Percentiles rank a stretch among this genome's conserved stretches.
These are phyloP conservation scores for Rhynchotus rufescens DNA, from an alignment of 2,797 vertebrate genomes.

Conservation along the genomic window DNA sequence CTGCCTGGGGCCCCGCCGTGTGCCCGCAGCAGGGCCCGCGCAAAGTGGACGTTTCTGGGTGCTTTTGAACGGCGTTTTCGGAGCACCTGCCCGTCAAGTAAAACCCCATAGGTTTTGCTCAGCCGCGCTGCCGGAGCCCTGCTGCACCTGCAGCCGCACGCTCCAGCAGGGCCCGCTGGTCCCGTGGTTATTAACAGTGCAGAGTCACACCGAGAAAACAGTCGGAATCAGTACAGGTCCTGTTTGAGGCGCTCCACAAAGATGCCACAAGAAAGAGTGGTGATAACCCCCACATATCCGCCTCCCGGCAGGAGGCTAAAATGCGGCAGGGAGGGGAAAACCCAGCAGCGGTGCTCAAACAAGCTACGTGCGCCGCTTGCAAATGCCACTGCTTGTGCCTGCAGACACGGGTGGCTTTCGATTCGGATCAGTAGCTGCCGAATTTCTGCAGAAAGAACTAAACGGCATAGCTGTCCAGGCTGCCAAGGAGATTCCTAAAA, in stretches of 20 bases:
- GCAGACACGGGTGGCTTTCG: fast-evolving
- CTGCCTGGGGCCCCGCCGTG: too few relatives aligned
- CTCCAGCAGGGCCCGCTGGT: neutral
- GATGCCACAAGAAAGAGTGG: neutral
- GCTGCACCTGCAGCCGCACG: neutral
- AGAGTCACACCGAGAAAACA: neutral
- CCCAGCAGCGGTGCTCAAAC: fast-evolving
- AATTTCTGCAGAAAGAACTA: neutral
- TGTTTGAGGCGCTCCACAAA: fast-evolving
- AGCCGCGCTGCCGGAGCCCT: neutral
- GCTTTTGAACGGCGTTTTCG: neutral
- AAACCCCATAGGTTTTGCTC: neutral
- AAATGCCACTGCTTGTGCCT: fast-evolving
- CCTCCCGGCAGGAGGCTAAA: neutral
- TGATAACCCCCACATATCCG: neutral
- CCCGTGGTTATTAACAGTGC: fast-evolving
- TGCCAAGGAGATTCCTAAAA: neutral
- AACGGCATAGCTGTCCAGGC: neutral
- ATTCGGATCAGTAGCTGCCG: neutral
- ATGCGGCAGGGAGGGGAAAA: neutral
- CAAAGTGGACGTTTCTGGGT: neutral
- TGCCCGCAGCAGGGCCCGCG: too few relatives aligned
- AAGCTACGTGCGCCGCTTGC: neutral
- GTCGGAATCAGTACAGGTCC: neutral
- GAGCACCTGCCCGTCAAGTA: neutral